A percentile compares a stretch with the other conserved stretches of the same genome.
These are phyloP conservation scores for Panopea generosa DNA, from an alignment of 2,888 invertebrate species.

Conservation along the genomic window DNA sequence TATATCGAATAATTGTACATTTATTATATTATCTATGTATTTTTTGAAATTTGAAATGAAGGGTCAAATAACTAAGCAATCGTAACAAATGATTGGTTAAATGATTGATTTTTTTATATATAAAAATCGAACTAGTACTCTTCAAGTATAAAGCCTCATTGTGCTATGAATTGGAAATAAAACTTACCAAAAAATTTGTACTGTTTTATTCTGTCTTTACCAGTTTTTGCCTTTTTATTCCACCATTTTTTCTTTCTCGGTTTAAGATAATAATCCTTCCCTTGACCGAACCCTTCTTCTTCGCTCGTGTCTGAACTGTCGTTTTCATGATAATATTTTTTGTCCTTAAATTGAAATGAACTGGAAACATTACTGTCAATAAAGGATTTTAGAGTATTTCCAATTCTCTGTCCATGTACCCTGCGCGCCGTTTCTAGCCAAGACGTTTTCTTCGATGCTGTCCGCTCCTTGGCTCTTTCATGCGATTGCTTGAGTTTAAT, in stretches of 20 bases:
- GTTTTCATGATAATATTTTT: slow-evolving; percentile 24
- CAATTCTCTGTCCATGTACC: slow-evolving; percentile 24
- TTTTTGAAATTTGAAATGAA: too few species aligned
- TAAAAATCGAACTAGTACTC: too few species aligned
- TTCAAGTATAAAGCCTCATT: too few species aligned
- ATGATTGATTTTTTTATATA: too few species aligned
- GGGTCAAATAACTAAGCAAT: too few species aligned
- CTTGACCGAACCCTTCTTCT: slow-evolving; percentile 10
- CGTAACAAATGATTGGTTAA: too few species aligned
- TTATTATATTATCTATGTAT: too few species aligned
- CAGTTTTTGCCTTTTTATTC: slow-evolving; percentile 22
- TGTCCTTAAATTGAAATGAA: not conserved
- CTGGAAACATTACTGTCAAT: slow-evolving; percentile 20
- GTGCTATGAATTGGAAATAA: too few species aligned
- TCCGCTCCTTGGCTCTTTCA: slow-evolving; percentile 32
- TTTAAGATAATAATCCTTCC: slow-evolving; percentile 19
- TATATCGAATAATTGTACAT: too few species aligned
- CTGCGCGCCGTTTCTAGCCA: slow-evolving; percentile 14
- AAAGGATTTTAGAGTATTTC: slow-evolving; percentile 16
- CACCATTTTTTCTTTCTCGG: slow-evolving; percentile 42
- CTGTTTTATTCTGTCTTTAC: slow-evolving; percentile 43
- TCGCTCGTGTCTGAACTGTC: slow-evolving; percentile 25
- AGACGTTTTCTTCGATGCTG: slow-evolving; percentile 6
- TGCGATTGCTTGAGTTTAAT: slow-evolving; percentile 34
- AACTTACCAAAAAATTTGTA: slow-evolving; percentile 66